Percentiles rank a stretch among this genome's conserved stretches.
Conservation (phyloP, 1,140 invertebrate genomes). For the Drosophila littoralis region DNA sequence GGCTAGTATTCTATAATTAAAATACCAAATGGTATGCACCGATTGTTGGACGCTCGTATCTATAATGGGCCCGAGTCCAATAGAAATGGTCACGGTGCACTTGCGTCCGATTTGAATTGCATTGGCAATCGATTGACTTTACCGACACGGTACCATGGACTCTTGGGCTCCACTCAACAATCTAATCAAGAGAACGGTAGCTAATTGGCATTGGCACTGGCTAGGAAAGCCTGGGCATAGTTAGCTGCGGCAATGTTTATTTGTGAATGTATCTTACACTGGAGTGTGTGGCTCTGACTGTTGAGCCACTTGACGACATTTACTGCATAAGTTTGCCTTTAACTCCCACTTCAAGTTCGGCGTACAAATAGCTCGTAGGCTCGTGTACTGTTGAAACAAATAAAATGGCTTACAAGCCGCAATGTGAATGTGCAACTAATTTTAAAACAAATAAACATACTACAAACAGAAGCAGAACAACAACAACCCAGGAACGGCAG, state of each 20-base stretch:
- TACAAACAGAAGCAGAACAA: conserved; percentile 13
- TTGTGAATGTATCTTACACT: conserved; percentile 56
- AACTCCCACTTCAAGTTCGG: conserved; percentile 3
- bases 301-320: conserved; percentile 18
- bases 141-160: not conserved
- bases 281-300: conserved; percentile 36
- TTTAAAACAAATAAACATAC: conserved; percentile 56
- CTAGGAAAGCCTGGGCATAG: not conserved
- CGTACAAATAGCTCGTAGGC: conserved; percentile 4
- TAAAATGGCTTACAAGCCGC: conserved; percentile 53
- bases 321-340: not conserved
- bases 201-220: conserved; percentile 47
- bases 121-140: conserved; percentile 38
- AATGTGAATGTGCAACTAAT: conserved; percentile 47
- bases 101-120: conserved; percentile 11
- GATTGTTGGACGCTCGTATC: not conserved
- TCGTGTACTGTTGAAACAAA: conserved; percentile 40
- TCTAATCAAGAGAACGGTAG: conserved; percentile 32
- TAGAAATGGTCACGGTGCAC: conserved; percentile 29
- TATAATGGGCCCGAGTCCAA: conserved; percentile 7
- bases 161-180: conserved; percentile 5
- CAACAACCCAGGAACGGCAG: not conserved
- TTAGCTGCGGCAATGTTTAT: conserved; percentile 52
- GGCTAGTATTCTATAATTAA: not conserved
- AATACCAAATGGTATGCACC: not conserved